Base-by-base conservation (phyloP, 2,113 vertebrate genomes). In the Furnarius figulus region DNA sequence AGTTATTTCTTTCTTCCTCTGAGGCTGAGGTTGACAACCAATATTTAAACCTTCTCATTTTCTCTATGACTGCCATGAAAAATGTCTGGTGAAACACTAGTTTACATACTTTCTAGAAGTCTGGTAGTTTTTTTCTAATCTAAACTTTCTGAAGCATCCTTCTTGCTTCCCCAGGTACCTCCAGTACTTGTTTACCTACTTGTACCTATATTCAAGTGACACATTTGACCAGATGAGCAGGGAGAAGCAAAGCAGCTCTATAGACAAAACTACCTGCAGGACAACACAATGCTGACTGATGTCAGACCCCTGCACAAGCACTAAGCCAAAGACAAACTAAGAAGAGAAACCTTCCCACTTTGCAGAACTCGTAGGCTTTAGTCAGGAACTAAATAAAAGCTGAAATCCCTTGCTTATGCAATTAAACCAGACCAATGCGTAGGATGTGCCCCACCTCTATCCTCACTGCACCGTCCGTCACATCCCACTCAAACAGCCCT, bases 251-350 rank as follows among this genome's bases (percentile, higher is more conserved):
- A 79, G 23, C 52, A 79, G 50, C 59, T 50, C 21, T 13, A 59
- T 0, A 63, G 68, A 44, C 4, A 56, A 55, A 67, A 15, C 46
- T n/a, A 85, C 70, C 35, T 42, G 14, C n/a, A 89, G 40, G 13
- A 44, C 52, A 35, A 22, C 3, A 67, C 35, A 47, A 0, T 0
- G 7, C 5, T 37, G 40, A 42, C 7, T 27, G 10, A 42, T 28
- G 14, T 50, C 17, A n/a, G n/a, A 90, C 19, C 12, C 25, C 62
- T 31, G 19, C 46, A 62, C 6, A 52, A 89, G 16, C 14, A 82
- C 20, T 47, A 82, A 74, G 61, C 1, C 9, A 42, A 67, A 61
- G 50, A 25, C 17, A 77, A 84, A 72, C 3, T 24, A 47, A 27
- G 9, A 6, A 42, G 25, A 52, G 62, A 83, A 77, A 22, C 1